Evolutionary conservation across 2,888 invertebrate species (phyloP), one percentile per base, ranked within the genome.

Genomic region (Lasioglossum leucozonium): DNA sequence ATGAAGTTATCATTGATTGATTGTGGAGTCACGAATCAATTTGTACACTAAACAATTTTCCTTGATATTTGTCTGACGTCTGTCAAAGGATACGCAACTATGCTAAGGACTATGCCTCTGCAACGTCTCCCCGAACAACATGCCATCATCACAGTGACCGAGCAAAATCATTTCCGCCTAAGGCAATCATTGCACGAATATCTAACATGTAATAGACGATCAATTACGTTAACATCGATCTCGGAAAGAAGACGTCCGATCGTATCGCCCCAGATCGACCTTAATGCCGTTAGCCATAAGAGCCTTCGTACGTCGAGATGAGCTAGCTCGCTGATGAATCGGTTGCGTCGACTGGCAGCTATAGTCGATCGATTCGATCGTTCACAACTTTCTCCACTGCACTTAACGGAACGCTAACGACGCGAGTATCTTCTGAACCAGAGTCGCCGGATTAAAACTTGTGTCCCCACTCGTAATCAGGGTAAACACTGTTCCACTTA

Each of bases 261-360:
- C 79, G 81, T 62, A 84, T 84, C 74, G 62, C 18, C 16, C 6
- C 51, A 37, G 55, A 58, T 58, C 73, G 72, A 22, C 26, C 34
- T 58, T 67, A 30, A 42, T 69, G 82, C 37, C 55, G 81, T 78
- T 74, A 11, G 40, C 16, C 1, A 13, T 51, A 71, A 72, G 69
- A 71, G 16, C 18, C 30, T 62, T 30, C 30, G 30, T 18, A 30
- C 30, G 44, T 44, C 77, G 62, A 62, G 86, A 44, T 77, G 51
- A 62, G 72, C 73, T 77, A 78, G 78, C 79, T 69, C 47, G 79
- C 79, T 79, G 87, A 88, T 89, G 87, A 82, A 87, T 44, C 42
- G 65, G 10, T 67, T 18, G 30, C 16, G 62, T 30, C 16, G 84
- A 65, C 44, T 76, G 81, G 71, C 26, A 82, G 69, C 73, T 62